These are phyloP conservation scores for Orthonevra nobilis DNA, from an alignment of 2,888 invertebrate genomes.

Conservation along the genomic window DNA sequence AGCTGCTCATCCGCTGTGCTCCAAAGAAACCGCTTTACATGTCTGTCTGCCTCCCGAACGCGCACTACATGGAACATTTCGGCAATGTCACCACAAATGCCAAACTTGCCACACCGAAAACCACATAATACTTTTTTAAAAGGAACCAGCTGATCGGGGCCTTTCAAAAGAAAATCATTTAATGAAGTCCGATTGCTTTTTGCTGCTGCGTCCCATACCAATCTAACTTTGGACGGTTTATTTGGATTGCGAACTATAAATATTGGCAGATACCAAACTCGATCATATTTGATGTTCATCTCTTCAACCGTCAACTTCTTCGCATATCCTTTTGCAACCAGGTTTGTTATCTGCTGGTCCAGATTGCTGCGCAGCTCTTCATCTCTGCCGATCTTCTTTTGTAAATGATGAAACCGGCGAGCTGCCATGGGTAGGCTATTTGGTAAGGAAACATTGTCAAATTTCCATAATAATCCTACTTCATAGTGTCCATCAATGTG, in stretches of 20 bases:
- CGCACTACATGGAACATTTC: constrained; percentile 26
- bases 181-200: constrained; percentile 71
- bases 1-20: constrained; percentile 40
- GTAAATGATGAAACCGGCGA: constrained; percentile 36
- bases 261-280: constrained; percentile 64
- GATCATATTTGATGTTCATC: neutral
- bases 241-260: constrained; percentile 67
- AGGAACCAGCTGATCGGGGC: constrained; percentile 73
- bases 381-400: constrained; percentile 40
- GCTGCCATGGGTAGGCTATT: constrained; percentile 22
- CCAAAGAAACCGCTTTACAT: constrained; percentile 23
- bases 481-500: constrained; percentile 41
- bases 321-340: constrained; percentile 62
- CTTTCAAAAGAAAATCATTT: constrained; percentile 74
- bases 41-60: constrained; percentile 34
- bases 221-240: constrained; percentile 71
- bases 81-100: constrained; percentile 62
- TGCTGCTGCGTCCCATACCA: constrained; percentile 75
- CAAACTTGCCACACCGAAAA: constrained; percentile 51
- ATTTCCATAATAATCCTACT: constrained; percentile 69
- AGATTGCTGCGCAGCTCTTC: constrained; percentile 25
- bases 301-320: constrained; percentile 28
- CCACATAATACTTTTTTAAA: constrained; percentile 43
- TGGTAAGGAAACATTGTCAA: constrained; percentile 31
- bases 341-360: constrained; percentile 35